Conservation (phyloP, 2,888 invertebrate species). For the Drosophila rellima region DNA sequence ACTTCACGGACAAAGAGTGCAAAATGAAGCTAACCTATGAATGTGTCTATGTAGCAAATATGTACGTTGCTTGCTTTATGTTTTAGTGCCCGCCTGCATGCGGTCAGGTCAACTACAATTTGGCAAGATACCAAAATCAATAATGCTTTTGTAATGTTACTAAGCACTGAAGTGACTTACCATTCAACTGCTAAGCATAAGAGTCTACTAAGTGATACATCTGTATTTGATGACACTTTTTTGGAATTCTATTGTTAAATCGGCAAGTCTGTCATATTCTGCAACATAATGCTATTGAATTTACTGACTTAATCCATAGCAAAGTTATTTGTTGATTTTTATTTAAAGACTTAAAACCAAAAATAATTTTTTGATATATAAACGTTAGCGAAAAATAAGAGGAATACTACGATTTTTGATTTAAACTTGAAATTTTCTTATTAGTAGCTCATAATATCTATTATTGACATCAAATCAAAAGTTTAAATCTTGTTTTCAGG, state of each 20-base stretch:
- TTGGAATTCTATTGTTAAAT: neutral
- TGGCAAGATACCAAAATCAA: conserved; percentile 47
- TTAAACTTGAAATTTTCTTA: too few species aligned
- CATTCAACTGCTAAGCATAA: neutral
- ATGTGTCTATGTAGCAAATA: neutral
- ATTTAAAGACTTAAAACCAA: too few species aligned
- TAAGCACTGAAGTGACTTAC: neutral
- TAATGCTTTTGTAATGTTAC: conserved; percentile 27
- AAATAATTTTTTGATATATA: too few species aligned
- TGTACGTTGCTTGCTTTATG: neutral
- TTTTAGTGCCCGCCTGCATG: neutral
- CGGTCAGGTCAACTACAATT: conserved; percentile 15
- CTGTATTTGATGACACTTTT: neutral
- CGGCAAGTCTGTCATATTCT: neutral
- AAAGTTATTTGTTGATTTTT: neutral
- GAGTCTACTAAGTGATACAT: neutral
- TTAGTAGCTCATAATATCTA: too few species aligned
- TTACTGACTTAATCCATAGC: neutral
- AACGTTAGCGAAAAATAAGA: too few species aligned
- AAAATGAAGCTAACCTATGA: neutral
- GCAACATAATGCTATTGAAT: neutral
- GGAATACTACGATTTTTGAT: too few species aligned
- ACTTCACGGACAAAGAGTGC: neutral
- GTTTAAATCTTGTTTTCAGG: too few species aligned
- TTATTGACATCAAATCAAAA: too few species aligned